These are phyloP conservation scores for Pelodytes ibericus DNA, from an alignment of 2,797 vertebrate genomes.

Conservation along the genomic window DNA sequence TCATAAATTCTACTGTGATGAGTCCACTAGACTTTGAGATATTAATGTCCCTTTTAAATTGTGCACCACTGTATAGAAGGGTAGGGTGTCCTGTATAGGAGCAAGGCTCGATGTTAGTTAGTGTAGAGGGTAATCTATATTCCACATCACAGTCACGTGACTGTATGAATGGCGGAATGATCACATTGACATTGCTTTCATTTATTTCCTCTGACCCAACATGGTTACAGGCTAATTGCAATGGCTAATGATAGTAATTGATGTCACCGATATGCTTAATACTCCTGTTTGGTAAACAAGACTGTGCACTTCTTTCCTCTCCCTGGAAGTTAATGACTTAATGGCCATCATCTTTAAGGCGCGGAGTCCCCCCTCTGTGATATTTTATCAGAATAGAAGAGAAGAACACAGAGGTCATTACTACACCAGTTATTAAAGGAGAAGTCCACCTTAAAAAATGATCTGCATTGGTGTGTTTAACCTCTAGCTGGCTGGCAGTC, in stretches of 20 bases:
- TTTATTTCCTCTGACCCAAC: conserved; percentile 26
- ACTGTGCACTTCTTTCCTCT: conserved; percentile 10
- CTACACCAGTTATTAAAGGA: not conserved
- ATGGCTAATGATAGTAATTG: conserved; percentile 49
- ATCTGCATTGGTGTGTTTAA: not conserved
- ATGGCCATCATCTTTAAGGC: conserved; percentile 30
- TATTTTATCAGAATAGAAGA: not conserved
- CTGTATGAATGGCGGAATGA: not conserved
- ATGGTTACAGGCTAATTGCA: conserved; percentile 46
- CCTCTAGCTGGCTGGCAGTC: not conserved
- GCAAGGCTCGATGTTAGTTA: too few species aligned
- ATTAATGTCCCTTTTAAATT: too few species aligned
- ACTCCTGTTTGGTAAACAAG: conserved; percentile 41
- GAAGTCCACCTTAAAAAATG: too few species aligned
- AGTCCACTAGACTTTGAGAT: too few species aligned
- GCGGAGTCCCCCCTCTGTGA: conserved; percentile 11
- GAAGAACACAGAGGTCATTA: not conserved
- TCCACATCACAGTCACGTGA: too few species aligned
- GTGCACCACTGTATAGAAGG: too few species aligned
- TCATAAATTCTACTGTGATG: too few species aligned
- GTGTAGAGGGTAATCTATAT: too few species aligned
- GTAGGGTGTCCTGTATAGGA: too few species aligned
- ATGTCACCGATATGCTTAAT: conserved; percentile 43
- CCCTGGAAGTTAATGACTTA: conserved; percentile 38
- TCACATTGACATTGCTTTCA: conserved; percentile 1